A percentile compares a stretch with the other conserved stretches of the same genome.
phyloP scores from a whole-genome alignment of 2,797 vertebrate genomes.

The Periophthalmus magnuspinnatus region DNA sequence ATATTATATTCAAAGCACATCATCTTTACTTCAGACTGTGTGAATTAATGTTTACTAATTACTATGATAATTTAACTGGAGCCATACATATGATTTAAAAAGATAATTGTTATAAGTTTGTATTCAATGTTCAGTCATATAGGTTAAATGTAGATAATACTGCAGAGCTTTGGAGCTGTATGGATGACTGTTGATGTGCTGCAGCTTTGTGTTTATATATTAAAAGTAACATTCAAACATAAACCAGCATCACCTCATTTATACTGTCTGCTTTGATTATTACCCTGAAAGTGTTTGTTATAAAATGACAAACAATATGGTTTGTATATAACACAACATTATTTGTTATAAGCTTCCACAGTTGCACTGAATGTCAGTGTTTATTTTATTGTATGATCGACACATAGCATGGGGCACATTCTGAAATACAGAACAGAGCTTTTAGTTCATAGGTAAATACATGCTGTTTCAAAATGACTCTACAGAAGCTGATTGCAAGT shows the following conservation, averaged over 20 bases:
- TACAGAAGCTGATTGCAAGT: no score
- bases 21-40: no score
- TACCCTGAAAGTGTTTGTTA: background rate
- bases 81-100: background rate
- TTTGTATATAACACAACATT: background rate
- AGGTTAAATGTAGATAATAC: constrained; percentile 36
- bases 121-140: constrained; percentile 5
- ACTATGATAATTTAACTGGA: background rate
- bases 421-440: background rate
- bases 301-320: background rate
- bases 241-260: constrained; percentile 7
- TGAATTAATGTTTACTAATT: no score
- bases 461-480: no score
- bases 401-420: background rate
- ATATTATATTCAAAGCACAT: no score
- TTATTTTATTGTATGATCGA: background rate
- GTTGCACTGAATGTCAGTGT: background rate
- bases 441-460: no score
- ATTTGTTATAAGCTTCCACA: background rate
- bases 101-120: no score
- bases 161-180: constrained; percentile 26
- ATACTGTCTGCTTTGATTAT: constrained; percentile 9
- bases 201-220: constrained; percentile 1
- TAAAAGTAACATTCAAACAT: background rate
- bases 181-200: constrained; percentile 17